These are phyloP conservation scores for Monopterus albus DNA, from an alignment of 2,113 vertebrate genomes.

Conservation along the genomic window DNA sequence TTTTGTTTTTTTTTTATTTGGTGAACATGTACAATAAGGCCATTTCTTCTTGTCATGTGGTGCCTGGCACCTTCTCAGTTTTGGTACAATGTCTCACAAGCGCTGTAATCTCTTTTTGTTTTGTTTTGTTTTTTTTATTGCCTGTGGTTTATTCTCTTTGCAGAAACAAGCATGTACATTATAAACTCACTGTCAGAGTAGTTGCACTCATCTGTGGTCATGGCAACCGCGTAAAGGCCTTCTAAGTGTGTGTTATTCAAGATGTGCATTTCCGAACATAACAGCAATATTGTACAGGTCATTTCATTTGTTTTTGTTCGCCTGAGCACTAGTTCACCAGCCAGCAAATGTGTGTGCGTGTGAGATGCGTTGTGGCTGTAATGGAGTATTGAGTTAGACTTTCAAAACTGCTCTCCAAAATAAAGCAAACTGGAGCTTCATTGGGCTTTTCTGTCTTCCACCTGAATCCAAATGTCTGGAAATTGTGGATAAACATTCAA, in stretches of 20 bases:
- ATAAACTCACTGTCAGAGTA: slow-evolving; percentile 54
- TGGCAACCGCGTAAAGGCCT: slow-evolving; percentile 69
- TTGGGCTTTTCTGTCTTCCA: slow-evolving; percentile 68
- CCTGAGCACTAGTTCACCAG: slow-evolving; percentile 83
- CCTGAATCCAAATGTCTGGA: slow-evolving; percentile 59
- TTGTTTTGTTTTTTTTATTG: slow-evolving; percentile 27
- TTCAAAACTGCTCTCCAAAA: slow-evolving; percentile 49
- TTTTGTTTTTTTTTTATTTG: no score
- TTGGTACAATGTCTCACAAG: slow-evolving; percentile 64
- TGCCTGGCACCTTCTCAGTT: slow-evolving; percentile 50
- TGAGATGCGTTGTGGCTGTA: slow-evolving; percentile 42
- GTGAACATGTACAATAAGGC: slow-evolving; percentile 46
- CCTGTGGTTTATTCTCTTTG: slow-evolving; percentile 57
- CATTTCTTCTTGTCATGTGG: slow-evolving; percentile 17
- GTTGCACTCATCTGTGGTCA: slow-evolving; percentile 60
- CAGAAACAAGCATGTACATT: slow-evolving; percentile 49
- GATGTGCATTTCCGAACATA: slow-evolving; percentile 71
- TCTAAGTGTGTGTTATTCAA: slow-evolving; percentile 71
- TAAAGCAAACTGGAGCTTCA: slow-evolving; percentile 14
- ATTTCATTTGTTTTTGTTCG: slow-evolving; percentile 67
- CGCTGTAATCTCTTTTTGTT: slow-evolving; percentile 58
- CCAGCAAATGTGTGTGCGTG: slow-evolving; percentile 60
- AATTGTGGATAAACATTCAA: slow-evolving; percentile 58
- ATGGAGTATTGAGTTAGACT: slow-evolving; percentile 74
- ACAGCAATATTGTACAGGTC: slow-evolving; percentile 85